Percentiles rank a stretch among this genome's conserved stretches.
Evolutionary conservation across 1,140 invertebrate species (phyloP).

Genomic region (Neotoxoptera formosana): DNA sequence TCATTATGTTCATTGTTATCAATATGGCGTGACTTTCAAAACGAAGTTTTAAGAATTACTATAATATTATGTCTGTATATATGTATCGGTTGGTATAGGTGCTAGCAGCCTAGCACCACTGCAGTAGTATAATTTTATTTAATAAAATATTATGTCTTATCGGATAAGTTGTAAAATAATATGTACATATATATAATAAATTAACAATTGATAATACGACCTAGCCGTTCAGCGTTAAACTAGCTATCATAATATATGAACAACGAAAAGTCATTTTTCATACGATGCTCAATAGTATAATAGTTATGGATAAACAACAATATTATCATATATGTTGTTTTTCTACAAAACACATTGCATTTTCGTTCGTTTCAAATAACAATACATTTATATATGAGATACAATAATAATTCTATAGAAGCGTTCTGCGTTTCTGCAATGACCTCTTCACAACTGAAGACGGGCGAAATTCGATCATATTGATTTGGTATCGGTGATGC

Average conservation of each 20-base stretch:
- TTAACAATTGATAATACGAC: background rate
- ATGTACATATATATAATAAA: too few species aligned
- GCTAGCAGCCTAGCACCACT: background rate
- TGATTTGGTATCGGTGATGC: background rate
- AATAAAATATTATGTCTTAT: background rate
- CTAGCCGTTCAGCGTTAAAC: background rate
- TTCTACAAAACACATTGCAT: background rate
- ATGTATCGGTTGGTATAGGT: background rate
- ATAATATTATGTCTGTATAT: too few species aligned
- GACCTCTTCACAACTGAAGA: background rate
- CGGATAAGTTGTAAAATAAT: background rate
- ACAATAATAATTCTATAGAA: background rate
- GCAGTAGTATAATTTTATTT: background rate
- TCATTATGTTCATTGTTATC: background rate
- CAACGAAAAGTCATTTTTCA: background rate
- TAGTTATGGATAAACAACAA: background rate
- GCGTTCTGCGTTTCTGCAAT: background rate
- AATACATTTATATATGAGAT: background rate
- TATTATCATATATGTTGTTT: background rate
- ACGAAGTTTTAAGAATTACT: background rate
- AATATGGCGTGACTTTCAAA: slow-evolving; percentile 42
- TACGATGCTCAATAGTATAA: background rate
- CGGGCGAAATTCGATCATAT: background rate
- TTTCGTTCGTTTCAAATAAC: background rate
- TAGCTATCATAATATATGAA: background rate